A percentile compares a stretch with the other conserved stretches of the same genome.
phyloP scores from a whole-genome alignment of 1,140 invertebrate species.

The Delia radicum region DNA sequence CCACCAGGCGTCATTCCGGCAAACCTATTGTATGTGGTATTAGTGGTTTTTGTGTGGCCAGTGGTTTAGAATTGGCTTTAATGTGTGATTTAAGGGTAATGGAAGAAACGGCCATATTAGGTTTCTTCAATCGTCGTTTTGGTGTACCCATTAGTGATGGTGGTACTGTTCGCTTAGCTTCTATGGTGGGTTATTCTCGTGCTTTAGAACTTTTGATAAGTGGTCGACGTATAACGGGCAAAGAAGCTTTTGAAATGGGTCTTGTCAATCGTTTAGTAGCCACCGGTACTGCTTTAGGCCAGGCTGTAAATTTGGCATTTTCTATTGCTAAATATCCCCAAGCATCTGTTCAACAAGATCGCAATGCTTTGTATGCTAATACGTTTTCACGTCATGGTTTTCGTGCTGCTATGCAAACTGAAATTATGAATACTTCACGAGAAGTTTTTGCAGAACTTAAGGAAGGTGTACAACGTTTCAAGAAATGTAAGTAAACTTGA shows the following conservation, averaged over 20 bases:
- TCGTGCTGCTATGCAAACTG: conserved; percentile 66
- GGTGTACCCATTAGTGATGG: conserved; percentile 82
- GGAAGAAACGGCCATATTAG: conserved; percentile 80
- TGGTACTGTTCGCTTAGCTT: conserved; percentile 76
- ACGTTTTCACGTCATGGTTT: conserved; percentile 61
- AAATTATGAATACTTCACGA: conserved; percentile 64
- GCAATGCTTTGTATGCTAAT: conserved; percentile 66
- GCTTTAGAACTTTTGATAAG: conserved; percentile 88
- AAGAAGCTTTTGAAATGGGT: conserved; percentile 78
- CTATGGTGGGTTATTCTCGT: conserved; percentile 77
- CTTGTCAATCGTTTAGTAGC: conserved; percentile 74
- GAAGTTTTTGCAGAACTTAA: conserved; percentile 66
- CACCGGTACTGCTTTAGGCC: conserved; percentile 80
- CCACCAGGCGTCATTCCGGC: conserved; percentile 63
- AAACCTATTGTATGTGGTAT: conserved; percentile 87
- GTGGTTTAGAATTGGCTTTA: conserved; percentile 85
- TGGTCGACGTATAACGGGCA: conserved; percentile 70
- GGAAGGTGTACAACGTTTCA: conserved; percentile 62
- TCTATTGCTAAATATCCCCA: conserved; percentile 79
- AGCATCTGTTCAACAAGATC: conserved; percentile 72
- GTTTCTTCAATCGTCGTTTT: conserved; percentile 80
- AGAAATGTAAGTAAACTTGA: conserved; percentile 38
- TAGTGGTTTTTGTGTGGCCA: conserved; percentile 83
- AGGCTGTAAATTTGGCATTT: conserved; percentile 74
- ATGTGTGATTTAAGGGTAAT: conserved; percentile 87